Conservation (phyloP, 2,888 invertebrate genomes). For the Villa cingulata region DNA sequence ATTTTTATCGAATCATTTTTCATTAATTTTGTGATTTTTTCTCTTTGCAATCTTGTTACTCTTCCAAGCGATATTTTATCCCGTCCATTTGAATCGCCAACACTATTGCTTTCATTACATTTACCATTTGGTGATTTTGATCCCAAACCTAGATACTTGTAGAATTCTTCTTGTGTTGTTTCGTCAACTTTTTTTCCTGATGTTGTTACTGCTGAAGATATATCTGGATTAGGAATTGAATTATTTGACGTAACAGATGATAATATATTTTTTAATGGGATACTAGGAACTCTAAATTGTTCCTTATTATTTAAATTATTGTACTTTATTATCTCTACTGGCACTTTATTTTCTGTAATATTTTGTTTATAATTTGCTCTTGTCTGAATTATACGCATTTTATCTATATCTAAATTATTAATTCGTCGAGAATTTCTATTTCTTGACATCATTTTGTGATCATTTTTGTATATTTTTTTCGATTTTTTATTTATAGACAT, state of each 20-base stretch:
- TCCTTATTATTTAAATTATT: neutral
- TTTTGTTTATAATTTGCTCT: neutral
- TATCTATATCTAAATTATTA: constrained; percentile 17
- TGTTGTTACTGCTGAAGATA: neutral
- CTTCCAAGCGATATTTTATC: neutral
- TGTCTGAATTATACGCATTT: constrained; percentile 9
- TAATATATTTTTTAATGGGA: constrained; percentile 4
- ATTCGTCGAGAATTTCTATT: constrained; percentile 14
- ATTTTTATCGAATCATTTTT: neutral
- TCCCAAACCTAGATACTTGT: constrained; percentile 31
- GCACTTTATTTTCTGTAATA: too few species aligned
- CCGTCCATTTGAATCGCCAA: neutral
- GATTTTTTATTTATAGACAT: too few species aligned
- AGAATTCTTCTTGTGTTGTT: constrained; percentile 27
- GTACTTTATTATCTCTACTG: neutral
- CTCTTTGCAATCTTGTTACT: neutral
- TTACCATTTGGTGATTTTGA: constrained; percentile 14
- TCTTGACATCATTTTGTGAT: too few species aligned
- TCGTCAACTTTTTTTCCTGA: neutral
- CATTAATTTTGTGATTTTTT: neutral
- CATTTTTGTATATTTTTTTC: too few species aligned
- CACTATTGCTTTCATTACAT: neutral
- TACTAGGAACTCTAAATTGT: constrained; percentile 5
- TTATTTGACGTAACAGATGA: too few species aligned
- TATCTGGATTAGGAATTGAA: too few species aligned